Evolutionary conservation across 35 echinoderm and acorn worm genomes (phyloP), one percentile per base, ranked within the genome.

Genomic region (Lytechinus variegatus): DNA sequence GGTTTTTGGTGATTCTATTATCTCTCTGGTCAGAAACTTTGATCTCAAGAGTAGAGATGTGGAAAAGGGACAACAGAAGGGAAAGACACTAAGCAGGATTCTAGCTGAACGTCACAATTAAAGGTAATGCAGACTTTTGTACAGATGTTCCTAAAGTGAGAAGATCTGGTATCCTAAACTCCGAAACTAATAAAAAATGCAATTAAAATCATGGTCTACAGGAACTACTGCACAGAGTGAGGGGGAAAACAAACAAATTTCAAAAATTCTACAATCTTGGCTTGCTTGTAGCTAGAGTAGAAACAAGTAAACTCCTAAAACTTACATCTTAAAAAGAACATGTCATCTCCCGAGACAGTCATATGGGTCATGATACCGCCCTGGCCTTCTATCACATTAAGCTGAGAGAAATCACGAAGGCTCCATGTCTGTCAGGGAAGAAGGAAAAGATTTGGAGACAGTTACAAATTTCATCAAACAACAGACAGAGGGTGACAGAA

Each of bases 311-410:
- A 16, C 16, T 79, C n/a, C 19, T 16, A 79, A n/a, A 79, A 95
- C 97, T 97, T 92, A 99, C 98, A 96, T 92, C 96, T 95, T 44
- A 99, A 71, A 54, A 99, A 97, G 94, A 99, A 99, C 86, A 96
- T 98, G 86, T 98, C 96, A 87, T 99, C 97, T 6, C 96, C 95
- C 14, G 98, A 99, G 52, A 99, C 54, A 11, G 95, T 96, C 98
- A 98, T 98, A 54, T 96, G 96, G 54, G 92, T 97, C 16, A 99
- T 97, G 28, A 96, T 86, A 19, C 94, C 94, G 4, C 96, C 86
- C 10, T 96, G 87, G 87, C 96, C 96, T 16, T 98, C 97, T 9
- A 96, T 97, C 28, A 94, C 95, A 94, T 99, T 97, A 28, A 99
- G 55, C 13, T 97, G 87, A n/a, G 95, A 88, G 86, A 97, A 98